Evolutionary conservation across 2,888 invertebrate species (phyloP).

Genomic region (Drosophila nr. perissopoda): DNA sequence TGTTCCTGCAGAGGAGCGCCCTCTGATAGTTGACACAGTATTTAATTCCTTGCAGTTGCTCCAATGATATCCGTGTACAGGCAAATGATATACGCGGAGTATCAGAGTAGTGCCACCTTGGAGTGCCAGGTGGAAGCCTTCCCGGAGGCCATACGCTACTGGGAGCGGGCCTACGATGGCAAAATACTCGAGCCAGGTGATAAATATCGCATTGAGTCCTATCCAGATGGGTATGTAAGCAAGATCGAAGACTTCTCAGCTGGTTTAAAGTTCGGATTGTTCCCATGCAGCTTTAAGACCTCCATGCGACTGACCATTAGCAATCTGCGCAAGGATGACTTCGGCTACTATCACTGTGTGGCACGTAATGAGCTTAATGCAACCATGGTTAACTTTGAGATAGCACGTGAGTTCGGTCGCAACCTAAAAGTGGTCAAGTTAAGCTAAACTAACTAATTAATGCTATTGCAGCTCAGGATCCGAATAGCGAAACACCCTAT

Average conservation of each 20-base stretch:
- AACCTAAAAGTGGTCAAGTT: neutral
- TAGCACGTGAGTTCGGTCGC: slow-evolving; percentile 87
- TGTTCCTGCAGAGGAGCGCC: neutral
- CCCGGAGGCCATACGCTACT: slow-evolving; percentile 93
- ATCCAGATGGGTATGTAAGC: slow-evolving; percentile 84
- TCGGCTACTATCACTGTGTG: slow-evolving; percentile 92
- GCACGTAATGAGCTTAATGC: slow-evolving; percentile 93
- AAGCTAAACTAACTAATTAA: neutral
- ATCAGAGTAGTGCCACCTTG: slow-evolving; percentile 89
- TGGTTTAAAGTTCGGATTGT: neutral
- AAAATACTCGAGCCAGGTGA: slow-evolving; percentile 89
- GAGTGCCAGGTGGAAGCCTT: slow-evolving; percentile 95
- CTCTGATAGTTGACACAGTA: neutral
- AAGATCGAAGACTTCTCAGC: neutral
- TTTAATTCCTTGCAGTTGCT: slow-evolving; percentile 88
- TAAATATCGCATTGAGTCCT: slow-evolving; percentile 88
- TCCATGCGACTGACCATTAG: slow-evolving; percentile 92
- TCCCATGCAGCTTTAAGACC: slow-evolving; percentile 86
- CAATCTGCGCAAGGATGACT: slow-evolving; percentile 88
- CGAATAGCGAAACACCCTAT: slow-evolving; percentile 86
- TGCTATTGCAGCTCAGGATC: slow-evolving; percentile 84
- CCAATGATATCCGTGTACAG: slow-evolving; percentile 93
- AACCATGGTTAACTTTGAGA: slow-evolving; percentile 90
- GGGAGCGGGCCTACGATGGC: slow-evolving; percentile 91
- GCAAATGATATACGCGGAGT: slow-evolving; percentile 90